Evolutionary conservation across 2,888 invertebrate species (phyloP), one percentile per base, ranked within the genome.

Genomic region (Capitulum mitella): DNA sequence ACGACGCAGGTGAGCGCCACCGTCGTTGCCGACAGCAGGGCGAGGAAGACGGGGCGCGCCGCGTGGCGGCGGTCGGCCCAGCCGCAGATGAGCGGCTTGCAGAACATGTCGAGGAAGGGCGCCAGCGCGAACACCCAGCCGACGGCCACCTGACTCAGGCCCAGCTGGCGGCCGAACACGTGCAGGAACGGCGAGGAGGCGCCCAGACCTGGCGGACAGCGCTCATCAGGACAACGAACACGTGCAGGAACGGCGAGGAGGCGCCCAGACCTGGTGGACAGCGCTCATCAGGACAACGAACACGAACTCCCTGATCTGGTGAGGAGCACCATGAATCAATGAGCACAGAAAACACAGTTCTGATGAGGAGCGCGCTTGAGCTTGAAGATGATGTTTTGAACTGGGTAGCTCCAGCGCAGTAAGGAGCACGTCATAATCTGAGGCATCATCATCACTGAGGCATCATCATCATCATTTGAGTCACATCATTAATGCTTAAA

Each of bases 191-290:
- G 74, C 26, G 74, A 74, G 26, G 74, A 22, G 1, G 74, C 22
- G 43, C 40, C 74, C 74, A 74, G 74, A 26, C 40, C 74, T 74
- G n/a, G n/a, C n/a, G n/a, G n/a, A n/a, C n/a, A n/a, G n/a, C n/a
- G n/a, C n/a, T n/a, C n/a, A n/a, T n/a, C n/a, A n/a, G n/a, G n/a
- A n/a, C n/a, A n/a, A n/a, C 74, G n/a, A 43, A 43, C 40, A 74
- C 74, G 37, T 37, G 74, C 43, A 74, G 74, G 43, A 43, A 74
- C 12, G 32, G 61, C 14, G 32, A 61, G 16, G 51, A 14, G 51
- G 16, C 22, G 19, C 22, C 58, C 10, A 58, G 43, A 43, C 43
- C 54, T 70, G n/a, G n/a, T n/a, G n/a, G n/a, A n/a, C n/a, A n/a
- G n/a, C n/a, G n/a, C n/a, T n/a, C n/a, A n/a, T n/a, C n/a, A n/a